A percentile compares a stretch with the other conserved stretches of the same genome.
phyloP scores from a whole-genome alignment of 2,888 invertebrate genomes.

The Volucella bombylans region DNA sequence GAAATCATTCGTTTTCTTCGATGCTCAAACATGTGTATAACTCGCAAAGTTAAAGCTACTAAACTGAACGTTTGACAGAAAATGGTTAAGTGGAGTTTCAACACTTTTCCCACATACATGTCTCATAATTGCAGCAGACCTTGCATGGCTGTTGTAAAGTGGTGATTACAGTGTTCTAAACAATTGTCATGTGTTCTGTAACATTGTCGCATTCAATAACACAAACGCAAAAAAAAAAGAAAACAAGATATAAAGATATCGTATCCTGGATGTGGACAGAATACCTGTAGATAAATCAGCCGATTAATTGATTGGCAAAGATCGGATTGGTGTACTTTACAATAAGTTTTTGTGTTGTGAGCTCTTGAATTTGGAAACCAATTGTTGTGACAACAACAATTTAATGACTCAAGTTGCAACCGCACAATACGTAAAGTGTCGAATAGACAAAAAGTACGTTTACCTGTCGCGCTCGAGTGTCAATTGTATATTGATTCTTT shows the following conservation, averaged over 20 bases:
- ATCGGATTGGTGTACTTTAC: not conserved
- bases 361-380: too few species aligned
- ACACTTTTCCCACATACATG: slow-evolving; percentile 46
- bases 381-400: too few species aligned
- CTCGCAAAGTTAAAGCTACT: slow-evolving; percentile 18
- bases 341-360: too few species aligned
- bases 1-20: slow-evolving; percentile 60
- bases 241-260: slow-evolving; percentile 11
- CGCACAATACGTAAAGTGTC: too few species aligned
- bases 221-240: not conserved
- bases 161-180: slow-evolving; percentile 47
- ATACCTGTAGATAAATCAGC: slow-evolving; percentile 58
- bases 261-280: slow-evolving; percentile 25
- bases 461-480: too few species aligned
- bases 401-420: too few species aligned
- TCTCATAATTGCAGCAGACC: slow-evolving; percentile 37
- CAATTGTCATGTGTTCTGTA: slow-evolving; percentile 35
- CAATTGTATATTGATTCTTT: too few species aligned
- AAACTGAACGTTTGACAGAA: slow-evolving; percentile 1
- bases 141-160: slow-evolving; percentile 40
- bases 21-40: slow-evolving; percentile 31
- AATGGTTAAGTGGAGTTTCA: slow-evolving; percentile 47
- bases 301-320: slow-evolving; percentile 63
- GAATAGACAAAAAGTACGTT: too few species aligned
- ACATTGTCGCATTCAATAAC: slow-evolving; percentile 50